Percentiles rank a stretch among this genome's conserved stretches.
Evolutionary conservation across 2,113 vertebrate genomes (phyloP).

Genomic region (Dasyprocta punctata): DNA sequence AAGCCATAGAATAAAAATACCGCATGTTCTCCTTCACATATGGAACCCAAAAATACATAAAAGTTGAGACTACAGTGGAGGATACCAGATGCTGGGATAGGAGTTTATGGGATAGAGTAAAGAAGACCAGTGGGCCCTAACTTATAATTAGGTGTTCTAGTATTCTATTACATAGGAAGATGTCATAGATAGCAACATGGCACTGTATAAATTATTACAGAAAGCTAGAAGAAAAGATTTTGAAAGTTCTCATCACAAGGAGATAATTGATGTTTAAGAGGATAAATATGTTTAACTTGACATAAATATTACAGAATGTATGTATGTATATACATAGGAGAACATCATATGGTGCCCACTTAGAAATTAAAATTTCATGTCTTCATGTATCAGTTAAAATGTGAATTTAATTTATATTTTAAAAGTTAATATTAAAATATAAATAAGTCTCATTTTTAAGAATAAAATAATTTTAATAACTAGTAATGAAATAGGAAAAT

Average conservation of each 20-base stretch:
- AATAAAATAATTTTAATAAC: background rate
- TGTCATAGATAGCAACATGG: background rate
- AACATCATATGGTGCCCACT: no score
- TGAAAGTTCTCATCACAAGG: background rate
- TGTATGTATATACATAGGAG: background rate
- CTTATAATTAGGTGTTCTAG: background rate
- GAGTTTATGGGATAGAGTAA: background rate
- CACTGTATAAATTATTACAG: background rate
- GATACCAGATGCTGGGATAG: background rate
- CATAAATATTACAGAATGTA: background rate
- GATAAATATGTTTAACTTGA: background rate
- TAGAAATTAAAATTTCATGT: background rate
- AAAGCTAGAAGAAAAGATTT: background rate
- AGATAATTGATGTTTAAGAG: background rate
- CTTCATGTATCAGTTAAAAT: background rate
- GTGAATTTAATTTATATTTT: background rate
- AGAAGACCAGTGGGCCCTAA: background rate
- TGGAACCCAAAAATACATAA: no score
- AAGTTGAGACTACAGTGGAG: background rate
- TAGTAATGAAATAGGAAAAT: background rate
- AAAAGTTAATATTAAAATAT: background rate
- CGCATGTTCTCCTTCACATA: background rate
- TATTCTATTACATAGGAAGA: background rate
- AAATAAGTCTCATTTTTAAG: background rate
- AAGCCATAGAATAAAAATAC: background rate